phyloP scores from a whole-genome alignment of 2,888 invertebrate genomes.

The Drosophila kambysellisi region DNA sequence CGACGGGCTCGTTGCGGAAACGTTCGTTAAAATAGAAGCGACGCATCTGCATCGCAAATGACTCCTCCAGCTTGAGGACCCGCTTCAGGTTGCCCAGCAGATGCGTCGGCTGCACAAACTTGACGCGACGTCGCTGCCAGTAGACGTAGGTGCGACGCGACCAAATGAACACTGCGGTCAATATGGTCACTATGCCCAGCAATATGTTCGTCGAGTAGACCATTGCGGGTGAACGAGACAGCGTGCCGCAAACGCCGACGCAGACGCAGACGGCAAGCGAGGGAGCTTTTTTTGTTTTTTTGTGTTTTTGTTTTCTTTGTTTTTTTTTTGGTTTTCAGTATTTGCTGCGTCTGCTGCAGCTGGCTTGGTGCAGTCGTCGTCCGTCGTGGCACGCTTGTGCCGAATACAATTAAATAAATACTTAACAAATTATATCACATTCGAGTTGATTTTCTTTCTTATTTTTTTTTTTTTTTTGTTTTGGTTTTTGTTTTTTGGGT shows the following conservation, averaged over 20 bases:
- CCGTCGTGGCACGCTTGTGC: constrained; percentile 60
- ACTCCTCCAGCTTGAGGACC: constrained; percentile 80
- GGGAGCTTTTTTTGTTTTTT: constrained; percentile 14
- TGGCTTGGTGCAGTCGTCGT: constrained; percentile 17
- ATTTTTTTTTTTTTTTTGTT: constrained; percentile 13
- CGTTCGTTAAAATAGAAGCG: constrained; percentile 82
- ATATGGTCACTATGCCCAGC: constrained; percentile 75
- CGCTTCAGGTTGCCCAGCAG: constrained; percentile 85
- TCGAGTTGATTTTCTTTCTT: constrained; percentile 27
- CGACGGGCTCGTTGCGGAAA: constrained; percentile 75
- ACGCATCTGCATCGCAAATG: constrained; percentile 82
- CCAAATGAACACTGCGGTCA: constrained; percentile 77
- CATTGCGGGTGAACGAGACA: constrained; percentile 61
- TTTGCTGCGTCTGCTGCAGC: neutral
- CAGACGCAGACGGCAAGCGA: neutral
- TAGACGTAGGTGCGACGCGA: constrained; percentile 85
- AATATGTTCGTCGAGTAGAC: constrained; percentile 81
- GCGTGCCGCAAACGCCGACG: constrained; percentile 21
- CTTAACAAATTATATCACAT: constrained; percentile 79
- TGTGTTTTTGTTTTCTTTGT: neutral
- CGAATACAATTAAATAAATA: constrained; percentile 70
- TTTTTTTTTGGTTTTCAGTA: neutral
- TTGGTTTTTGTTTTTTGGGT: constrained; percentile 31
- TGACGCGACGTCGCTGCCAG: constrained; percentile 84
- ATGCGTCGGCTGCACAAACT: constrained; percentile 83